A percentile compares a stretch with the other conserved stretches of the same genome.
phyloP scores from a whole-genome alignment of 64 coral and sea anemone species.

The Montipora cactus region DNA sequence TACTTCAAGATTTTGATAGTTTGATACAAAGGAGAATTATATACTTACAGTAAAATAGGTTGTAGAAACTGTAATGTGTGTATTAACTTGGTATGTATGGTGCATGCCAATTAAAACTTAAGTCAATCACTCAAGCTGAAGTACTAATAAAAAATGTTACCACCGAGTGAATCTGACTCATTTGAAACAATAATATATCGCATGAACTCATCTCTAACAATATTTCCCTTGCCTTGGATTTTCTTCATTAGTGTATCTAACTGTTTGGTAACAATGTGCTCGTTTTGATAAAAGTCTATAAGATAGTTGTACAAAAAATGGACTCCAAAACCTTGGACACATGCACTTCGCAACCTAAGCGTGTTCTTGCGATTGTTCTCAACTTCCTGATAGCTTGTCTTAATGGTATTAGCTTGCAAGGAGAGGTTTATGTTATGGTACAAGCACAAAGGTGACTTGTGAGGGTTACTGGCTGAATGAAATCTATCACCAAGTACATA shows the following conservation, averaged over 20 bases:
- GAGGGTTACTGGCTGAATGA: conserved; percentile 39
- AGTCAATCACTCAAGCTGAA: background rate
- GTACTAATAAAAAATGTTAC: background rate
- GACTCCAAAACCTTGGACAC: conserved; percentile 46
- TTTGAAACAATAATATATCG: background rate
- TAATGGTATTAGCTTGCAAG: background rate
- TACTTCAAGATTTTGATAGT: background rate
- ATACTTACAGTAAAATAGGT: background rate
- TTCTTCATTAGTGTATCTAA: background rate
- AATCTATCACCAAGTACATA: conserved; percentile 36
- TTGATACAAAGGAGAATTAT: background rate
- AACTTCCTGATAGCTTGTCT: conserved; percentile 44
- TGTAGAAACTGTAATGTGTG: background rate
- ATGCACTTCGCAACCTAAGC: conserved; percentile 26
- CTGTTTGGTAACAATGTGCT: conserved; percentile 28
- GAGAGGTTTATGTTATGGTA: conserved; percentile 54
- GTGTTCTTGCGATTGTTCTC: conserved; percentile 44
- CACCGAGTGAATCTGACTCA: background rate
- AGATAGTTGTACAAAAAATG: conserved; percentile 46
- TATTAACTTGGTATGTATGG: background rate
- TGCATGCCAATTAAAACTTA: no score
- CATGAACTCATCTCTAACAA: conserved; percentile 19
- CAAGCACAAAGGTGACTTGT: conserved; percentile 49
- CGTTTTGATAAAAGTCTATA: conserved; percentile 54
- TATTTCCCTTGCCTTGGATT: background rate